A percentile compares a stretch with the other conserved stretches of the same genome.
phyloP scores from a whole-genome alignment of 2,113 vertebrate genomes.

The Osmerus mordax region DNA sequence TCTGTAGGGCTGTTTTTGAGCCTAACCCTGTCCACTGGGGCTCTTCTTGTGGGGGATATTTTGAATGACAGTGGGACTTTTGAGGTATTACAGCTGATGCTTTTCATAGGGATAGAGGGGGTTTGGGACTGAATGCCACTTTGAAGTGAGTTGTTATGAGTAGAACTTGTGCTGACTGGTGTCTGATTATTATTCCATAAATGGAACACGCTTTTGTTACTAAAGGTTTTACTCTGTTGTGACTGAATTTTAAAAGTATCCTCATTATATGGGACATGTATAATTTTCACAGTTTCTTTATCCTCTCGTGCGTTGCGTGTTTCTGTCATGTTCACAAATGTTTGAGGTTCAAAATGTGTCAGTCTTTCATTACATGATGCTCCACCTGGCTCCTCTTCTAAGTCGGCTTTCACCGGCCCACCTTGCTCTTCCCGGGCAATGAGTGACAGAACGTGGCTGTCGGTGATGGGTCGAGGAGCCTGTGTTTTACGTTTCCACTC shows the following conservation, averaged over 20 bases:
- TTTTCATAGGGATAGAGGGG: conserved; percentile 38
- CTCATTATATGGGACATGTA: conserved; percentile 44
- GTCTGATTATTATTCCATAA: conserved; percentile 59
- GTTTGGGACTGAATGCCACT: conserved; percentile 32
- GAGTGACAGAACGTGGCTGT: conserved; percentile 87
- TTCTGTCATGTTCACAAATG: conserved; percentile 4
- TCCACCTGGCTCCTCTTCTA: conserved; percentile 41
- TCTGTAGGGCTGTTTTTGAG: conserved; percentile 37
- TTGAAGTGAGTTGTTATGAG: conserved; percentile 37
- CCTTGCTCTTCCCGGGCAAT: conserved; percentile 78
- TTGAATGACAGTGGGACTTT: conserved; percentile 61
- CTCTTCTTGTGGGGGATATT: conserved; percentile 54
- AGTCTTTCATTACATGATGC: background rate
- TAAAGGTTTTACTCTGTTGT: conserved; percentile 53
- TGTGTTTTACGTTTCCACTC: conserved; percentile 93
- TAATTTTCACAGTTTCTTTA: conserved; percentile 38
- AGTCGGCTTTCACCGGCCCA: conserved; percentile 18
- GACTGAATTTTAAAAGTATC: conserved; percentile 42
- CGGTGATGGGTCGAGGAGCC: conserved; percentile 73
- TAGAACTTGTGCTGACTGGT: conserved; percentile 31
- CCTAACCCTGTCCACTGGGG: conserved; percentile 48
- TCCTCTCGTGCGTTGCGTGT: conserved; percentile 24
- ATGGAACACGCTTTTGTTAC: conserved; percentile 60
- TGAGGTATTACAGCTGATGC: conserved; percentile 28
- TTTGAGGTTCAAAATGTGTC: conserved; percentile 5